A percentile compares a stretch with the other conserved stretches of the same genome.
These are phyloP conservation scores for Entomyzon cyanotis DNA, from an alignment of 2,113 vertebrate species.

Conservation along the genomic window DNA sequence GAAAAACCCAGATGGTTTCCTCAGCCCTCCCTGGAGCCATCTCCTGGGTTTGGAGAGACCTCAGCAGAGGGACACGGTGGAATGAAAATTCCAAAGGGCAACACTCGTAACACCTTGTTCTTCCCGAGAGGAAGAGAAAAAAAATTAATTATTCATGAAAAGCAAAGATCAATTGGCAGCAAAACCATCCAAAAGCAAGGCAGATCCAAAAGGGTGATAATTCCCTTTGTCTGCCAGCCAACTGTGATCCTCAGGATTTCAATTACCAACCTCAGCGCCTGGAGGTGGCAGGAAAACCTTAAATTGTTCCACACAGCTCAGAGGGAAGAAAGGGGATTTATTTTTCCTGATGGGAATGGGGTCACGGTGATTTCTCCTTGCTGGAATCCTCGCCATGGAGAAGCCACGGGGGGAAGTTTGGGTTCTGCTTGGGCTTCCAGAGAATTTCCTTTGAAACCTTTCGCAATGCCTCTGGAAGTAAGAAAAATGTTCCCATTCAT, in stretches of 20 bases:
- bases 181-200: conserved; percentile 16
- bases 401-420: neutral
- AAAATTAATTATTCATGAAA: neutral
- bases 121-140: neutral
- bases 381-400: neutral
- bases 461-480: neutral
- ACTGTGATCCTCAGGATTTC: conserved; percentile 4
- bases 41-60: neutral
- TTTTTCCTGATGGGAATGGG: conserved; percentile 23
- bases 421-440: conserved; percentile 30
- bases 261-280: conserved; percentile 30
- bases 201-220: neutral
- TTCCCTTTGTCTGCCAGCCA: conserved; percentile 8
- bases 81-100: neutral
- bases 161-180: neutral
- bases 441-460: conserved; percentile 38
- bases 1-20: neutral
- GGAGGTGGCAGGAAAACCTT: conserved; percentile 29
- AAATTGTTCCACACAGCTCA: neutral
- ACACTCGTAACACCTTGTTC: neutral
- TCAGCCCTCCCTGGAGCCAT: neutral
- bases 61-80: neutral
- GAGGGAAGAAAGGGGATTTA: conserved; percentile 12
- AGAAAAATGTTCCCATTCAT: conserved; percentile 64
- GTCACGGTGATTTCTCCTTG: conserved; percentile 20